These are phyloP conservation scores for Cercopithecus diana DNA, from an alignment of 2,797 vertebrate genomes.

Conservation along the genomic window DNA sequence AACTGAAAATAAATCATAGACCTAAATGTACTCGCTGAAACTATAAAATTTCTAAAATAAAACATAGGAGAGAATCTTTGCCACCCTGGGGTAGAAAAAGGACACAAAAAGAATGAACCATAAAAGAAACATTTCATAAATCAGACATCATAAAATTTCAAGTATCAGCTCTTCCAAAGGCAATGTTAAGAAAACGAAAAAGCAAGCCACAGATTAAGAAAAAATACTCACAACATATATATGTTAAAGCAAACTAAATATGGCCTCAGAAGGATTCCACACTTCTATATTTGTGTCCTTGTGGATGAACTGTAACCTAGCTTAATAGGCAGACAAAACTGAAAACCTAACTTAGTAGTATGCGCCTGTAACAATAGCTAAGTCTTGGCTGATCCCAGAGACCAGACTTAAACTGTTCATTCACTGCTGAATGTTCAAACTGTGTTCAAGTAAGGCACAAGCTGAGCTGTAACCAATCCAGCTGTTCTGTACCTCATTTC, in stretches of 20 bases:
- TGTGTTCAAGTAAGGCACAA: no score
- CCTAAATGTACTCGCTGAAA: background rate
- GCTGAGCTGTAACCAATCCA: no score
- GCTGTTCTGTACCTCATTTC: no score
- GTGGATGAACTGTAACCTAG: background rate
- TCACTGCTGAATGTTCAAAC: no score
- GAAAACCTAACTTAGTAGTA: background rate
- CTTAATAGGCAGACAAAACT: background rate
- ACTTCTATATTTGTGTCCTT: background rate
- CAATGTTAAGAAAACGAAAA: background rate
- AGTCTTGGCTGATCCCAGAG: no score
- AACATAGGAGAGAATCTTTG: background rate
- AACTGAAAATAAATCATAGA: conserved; percentile 3
- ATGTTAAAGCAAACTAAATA: background rate
- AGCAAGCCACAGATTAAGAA: background rate
- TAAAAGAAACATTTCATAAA: conserved; percentile 3
- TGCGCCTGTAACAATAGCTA: background rate
- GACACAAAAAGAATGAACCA: background rate
- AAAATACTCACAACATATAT: background rate
- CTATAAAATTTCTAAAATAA: background rate
- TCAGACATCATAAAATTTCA: background rate
- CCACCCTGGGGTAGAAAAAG: background rate
- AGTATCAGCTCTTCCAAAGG: background rate
- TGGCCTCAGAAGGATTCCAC: background rate
- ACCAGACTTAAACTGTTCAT: no score